Percentiles rank a stretch among this genome's conserved stretches.
Evolutionary conservation across 2,888 invertebrate species (phyloP).

Genomic region (Leistus spinibarbis): DNA sequence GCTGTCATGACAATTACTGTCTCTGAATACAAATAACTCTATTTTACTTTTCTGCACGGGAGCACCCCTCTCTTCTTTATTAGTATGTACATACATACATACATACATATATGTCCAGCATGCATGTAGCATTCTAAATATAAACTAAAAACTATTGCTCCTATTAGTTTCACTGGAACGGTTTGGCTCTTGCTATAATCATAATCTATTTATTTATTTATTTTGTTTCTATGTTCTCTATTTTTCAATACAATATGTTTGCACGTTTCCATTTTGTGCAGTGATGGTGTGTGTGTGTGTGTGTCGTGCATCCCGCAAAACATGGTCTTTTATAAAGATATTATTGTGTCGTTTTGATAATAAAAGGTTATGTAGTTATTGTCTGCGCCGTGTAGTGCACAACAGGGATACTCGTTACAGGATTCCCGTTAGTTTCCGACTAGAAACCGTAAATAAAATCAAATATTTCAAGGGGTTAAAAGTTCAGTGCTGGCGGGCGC

Average conservation of each 20-base stretch:
- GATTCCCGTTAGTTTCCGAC: not conserved
- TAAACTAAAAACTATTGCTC: not conserved
- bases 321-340: not conserved
- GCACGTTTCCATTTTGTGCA: too few species aligned
- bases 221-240: not conserved
- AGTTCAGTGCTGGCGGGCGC: conserved; percentile 22
- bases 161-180: not conserved
- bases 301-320: not conserved
- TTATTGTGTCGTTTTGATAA: not conserved
- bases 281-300: not conserved
- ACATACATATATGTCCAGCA: not conserved
- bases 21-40: conserved; percentile 37
- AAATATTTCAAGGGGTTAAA: conserved; percentile 29
- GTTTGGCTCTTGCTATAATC: not conserved
- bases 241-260: too few species aligned
- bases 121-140: not conserved
- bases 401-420: not conserved
- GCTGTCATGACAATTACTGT: conserved; percentile 30
- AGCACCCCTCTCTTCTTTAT: not conserved
- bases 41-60: conserved; percentile 14
- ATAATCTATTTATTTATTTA: not conserved
- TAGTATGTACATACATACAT: too few species aligned
- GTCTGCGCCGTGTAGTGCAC: not conserved
- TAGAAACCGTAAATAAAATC: conserved; percentile 34
- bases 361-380: not conserved